These are phyloP conservation scores for Falco naumanni DNA, from an alignment of 2,797 vertebrate genomes.

Conservation along the genomic window DNA sequence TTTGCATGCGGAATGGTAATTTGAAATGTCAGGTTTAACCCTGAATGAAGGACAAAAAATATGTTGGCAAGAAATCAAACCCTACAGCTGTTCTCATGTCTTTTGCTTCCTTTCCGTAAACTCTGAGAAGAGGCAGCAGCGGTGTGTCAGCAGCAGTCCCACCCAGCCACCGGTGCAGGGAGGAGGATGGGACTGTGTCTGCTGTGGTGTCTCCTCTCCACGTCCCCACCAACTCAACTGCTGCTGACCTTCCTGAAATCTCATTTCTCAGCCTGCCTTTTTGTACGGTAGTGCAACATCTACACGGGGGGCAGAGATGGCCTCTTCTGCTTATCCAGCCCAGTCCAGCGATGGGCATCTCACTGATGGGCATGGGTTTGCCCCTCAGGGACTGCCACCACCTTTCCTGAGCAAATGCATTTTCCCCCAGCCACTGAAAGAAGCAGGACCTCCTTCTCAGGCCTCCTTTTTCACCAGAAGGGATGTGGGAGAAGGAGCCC, in stretches of 20 bases:
- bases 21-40: neutral
- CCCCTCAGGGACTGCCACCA: neutral
- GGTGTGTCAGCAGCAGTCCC: neutral
- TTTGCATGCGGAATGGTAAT: neutral
- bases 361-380: neutral
- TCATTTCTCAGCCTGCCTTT: neutral
- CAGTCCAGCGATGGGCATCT: neutral
- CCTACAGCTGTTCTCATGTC: rapidly evolving
- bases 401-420: neutral
- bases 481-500: neutral
- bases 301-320: neutral
- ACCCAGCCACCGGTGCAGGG: neutral
- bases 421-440: neutral
- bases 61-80: neutral
- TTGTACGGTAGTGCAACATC: neutral
- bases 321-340: neutral
- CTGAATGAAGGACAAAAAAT: neutral
- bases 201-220: neutral
- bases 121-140: neutral
- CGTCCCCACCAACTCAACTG: neutral
- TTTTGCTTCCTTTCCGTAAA: neutral
- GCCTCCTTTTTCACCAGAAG: neutral
- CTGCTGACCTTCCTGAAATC: neutral
- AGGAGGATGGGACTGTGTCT: neutral
- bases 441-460: neutral